Evolutionary conservation across 2,797 vertebrate species (phyloP), one percentile per base, ranked within the genome.

Genomic region (Sciaenops ocellatus): DNA sequence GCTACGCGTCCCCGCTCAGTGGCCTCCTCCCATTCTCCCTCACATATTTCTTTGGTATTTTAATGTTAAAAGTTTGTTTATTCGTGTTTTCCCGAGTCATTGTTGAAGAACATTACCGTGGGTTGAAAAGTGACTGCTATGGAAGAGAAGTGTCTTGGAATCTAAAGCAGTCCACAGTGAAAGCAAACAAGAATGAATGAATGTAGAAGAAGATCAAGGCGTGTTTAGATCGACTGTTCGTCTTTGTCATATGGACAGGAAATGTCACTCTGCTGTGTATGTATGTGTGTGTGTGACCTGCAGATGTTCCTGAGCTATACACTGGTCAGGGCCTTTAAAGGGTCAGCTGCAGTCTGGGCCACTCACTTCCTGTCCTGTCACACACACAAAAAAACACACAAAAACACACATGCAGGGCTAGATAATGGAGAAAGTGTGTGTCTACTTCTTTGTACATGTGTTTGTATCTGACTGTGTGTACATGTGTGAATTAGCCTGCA

Each of bases 161-260:
- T 30, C 11, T 44, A 30, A 75, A 50, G n/a, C n/a, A 6, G 5
- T n/a, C 4, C 4, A 48, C 28, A n/a, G 62, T 34, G 42, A 34
- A 22, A 50, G 34, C 46, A 28, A 28, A 50, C 4, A 28, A 24
- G 70, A 63, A 46, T 55, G 68, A 55, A 82, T 69, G 68, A 34
- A 47, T 68, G 41, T 41, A 51, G 17, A 64, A 77, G 60, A 60
- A 94, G 96, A 94, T 94, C 93, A 89, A 93, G 92, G 87, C 80
- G 78, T 83, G 28, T 87, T 83, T 89, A 90, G 84, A 90, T 64
- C 76, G 78, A 69, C 67, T 28, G 85, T 87, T 92, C 82, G 76
- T 83, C 90, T 92, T 82, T 95, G 90, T 92, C 85, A 94, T 88
- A 91, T 91, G 91, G 84, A 83, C 93, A 92, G 72, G 66, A 90